Percentiles rank a stretch among this genome's conserved stretches.
Evolutionary conservation across 2,113 vertebrate genomes (phyloP).

Genomic region (Bucco capensis): DNA sequence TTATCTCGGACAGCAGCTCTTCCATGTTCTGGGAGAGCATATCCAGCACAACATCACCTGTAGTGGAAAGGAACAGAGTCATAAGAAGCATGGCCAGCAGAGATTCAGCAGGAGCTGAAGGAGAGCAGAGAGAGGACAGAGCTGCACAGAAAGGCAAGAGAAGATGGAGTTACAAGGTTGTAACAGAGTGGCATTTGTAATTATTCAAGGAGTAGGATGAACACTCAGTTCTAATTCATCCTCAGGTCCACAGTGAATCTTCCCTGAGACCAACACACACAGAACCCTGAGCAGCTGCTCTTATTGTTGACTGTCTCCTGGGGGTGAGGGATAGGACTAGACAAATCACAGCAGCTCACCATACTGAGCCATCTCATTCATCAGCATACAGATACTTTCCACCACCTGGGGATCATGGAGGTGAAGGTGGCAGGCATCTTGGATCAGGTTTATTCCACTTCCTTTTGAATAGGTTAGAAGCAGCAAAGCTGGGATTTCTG

Average conservation of each 20-base stretch:
- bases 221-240: background rate
- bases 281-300: background rate
- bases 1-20: slow-evolving; percentile 61
- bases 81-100: too few relatives aligned
- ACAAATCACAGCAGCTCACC: slow-evolving; percentile 25
- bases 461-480: background rate
- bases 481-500: slow-evolving; percentile 70
- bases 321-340: background rate
- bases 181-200: background rate
- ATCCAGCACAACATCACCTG: slow-evolving; percentile 64
- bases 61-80: background rate
- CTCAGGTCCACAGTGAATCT: background rate
- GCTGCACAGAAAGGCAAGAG: background rate
- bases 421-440: slow-evolving; percentile 22
- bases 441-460: slow-evolving; percentile 47
- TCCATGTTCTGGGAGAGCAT: slow-evolving; percentile 35
- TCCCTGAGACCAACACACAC: background rate
- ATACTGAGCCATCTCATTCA: slow-evolving; percentile 56
- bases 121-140: background rate
- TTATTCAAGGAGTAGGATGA: background rate
- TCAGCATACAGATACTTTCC: slow-evolving; percentile 62
- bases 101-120: too few relatives aligned
- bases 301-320: background rate
- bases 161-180: background rate
- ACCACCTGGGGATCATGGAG: slow-evolving; percentile 53